Percentiles rank a stretch among this genome's conserved stretches.
Evolutionary conservation across 2,113 vertebrate species (phyloP).

Genomic region (Rhinolophus ferrumequinum): DNA sequence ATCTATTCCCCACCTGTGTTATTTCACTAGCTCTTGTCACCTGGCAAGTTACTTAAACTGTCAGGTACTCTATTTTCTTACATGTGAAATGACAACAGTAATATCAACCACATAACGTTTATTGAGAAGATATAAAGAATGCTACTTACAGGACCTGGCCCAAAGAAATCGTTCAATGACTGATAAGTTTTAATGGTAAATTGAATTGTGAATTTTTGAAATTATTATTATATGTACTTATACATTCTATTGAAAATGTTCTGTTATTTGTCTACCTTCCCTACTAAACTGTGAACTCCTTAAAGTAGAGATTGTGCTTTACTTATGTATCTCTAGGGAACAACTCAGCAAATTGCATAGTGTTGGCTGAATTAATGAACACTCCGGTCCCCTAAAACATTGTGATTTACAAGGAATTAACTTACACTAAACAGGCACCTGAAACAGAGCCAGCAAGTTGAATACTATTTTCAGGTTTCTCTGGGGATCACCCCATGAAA

Average conservation of each 20-base stretch:
- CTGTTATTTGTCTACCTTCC: neutral
- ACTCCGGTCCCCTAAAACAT: neutral
- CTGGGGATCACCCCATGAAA: neutral
- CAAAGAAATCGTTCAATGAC: slow-evolving; percentile 2
- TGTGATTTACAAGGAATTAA: slow-evolving; percentile 53
- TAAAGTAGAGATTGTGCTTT: neutral
- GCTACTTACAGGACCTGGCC: neutral
- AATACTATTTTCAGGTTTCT: slow-evolving; percentile 20
- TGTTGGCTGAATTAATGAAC: slow-evolving; percentile 48
- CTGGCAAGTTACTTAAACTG: neutral
- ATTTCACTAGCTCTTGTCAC: neutral
- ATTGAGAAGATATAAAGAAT: neutral
- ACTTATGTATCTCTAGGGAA: neutral
- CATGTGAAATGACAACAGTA: neutral
- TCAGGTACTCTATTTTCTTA: neutral
- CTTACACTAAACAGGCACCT: slow-evolving; percentile 37
- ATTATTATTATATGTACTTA: neutral
- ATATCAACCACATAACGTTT: neutral
- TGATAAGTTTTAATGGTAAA: slow-evolving; percentile 13
- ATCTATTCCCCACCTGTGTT: neutral
- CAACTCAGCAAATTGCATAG: neutral
- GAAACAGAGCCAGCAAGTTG: slow-evolving; percentile 7
- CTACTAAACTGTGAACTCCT: neutral
- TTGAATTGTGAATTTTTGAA: neutral
- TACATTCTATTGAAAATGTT: neutral